These are phyloP conservation scores for Notoglanidium macrostoma DNA, from an alignment of 2,797 vertebrate genomes.

Conservation along the genomic window DNA sequence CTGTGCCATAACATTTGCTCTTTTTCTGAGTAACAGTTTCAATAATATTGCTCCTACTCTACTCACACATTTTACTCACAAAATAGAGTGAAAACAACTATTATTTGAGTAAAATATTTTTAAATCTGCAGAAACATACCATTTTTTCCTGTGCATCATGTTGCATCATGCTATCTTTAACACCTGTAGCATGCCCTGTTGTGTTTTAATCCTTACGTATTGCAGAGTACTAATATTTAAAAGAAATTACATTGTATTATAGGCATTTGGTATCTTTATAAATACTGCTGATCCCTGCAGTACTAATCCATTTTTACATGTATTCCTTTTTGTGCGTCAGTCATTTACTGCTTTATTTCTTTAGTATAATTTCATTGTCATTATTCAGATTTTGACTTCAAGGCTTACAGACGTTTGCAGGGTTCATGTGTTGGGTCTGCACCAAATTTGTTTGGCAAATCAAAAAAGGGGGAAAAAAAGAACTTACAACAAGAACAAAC, in stretches of 20 bases:
- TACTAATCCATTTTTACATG: neutral
- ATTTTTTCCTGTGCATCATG: neutral
- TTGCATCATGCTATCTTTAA: neutral
- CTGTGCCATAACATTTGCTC: too few species aligned
- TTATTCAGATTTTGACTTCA: neutral
- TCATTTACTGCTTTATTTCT: neutral
- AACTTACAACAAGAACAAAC: constrained; percentile 34
- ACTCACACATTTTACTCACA: too few species aligned
- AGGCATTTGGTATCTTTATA: neutral
- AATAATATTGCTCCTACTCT: too few species aligned
- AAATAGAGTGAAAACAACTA: too few species aligned
- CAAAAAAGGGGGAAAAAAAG: constrained; percentile 14
- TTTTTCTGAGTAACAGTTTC: too few species aligned
- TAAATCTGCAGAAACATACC: too few species aligned
- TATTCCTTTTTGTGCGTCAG: neutral
- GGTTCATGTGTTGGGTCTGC: neutral
- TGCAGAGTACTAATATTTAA: neutral
- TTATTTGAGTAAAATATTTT: too few species aligned
- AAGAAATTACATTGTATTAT: neutral
- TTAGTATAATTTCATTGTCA: neutral
- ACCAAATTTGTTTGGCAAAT: constrained; percentile 56
- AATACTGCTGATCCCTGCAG: neutral
- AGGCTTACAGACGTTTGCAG: neutral
- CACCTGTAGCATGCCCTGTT: neutral
- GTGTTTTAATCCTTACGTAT: neutral